A percentile compares a stretch with the other conserved stretches of the same genome.
Evolutionary conservation across 2,888 invertebrate species (phyloP).

Genomic region (Cyclophora albipunctata): DNA sequence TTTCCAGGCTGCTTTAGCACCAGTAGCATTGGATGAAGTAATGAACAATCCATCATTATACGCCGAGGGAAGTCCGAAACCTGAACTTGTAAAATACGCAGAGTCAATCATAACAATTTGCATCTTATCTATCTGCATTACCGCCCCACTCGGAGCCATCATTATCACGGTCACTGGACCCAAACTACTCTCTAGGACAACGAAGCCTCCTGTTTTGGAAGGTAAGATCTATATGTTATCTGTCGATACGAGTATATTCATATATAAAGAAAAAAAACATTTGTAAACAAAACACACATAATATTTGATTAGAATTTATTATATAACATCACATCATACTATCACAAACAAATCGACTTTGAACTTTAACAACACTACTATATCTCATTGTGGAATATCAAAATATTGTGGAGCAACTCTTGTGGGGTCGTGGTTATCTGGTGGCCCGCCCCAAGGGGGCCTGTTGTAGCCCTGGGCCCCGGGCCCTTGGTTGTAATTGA

Average conservation of each 20-base stretch:
- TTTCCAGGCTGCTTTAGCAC: slow-evolving; percentile 85
- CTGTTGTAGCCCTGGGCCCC: slow-evolving; percentile 15
- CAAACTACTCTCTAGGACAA: slow-evolving; percentile 84
- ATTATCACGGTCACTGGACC: slow-evolving; percentile 87
- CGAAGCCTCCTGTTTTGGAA: slow-evolving; percentile 79
- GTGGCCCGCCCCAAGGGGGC: slow-evolving; percentile 19
- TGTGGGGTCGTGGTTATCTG: slow-evolving; percentile 25
- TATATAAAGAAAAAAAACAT: no score
- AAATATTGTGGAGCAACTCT: slow-evolving; percentile 30
- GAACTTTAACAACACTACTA: no score
- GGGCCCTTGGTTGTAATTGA: neutral
- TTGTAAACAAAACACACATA: no score
- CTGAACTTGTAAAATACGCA: slow-evolving; percentile 76
- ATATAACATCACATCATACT: no score
- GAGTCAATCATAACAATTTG: slow-evolving; percentile 84
- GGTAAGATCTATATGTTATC: slow-evolving; percentile 47
- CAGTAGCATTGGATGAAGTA: slow-evolving; percentile 82
- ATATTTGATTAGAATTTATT: no score
- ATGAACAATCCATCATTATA: slow-evolving; percentile 34
- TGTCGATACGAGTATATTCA: neutral
- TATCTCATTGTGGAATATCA: slow-evolving; percentile 3
- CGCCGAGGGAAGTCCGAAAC: slow-evolving; percentile 37
- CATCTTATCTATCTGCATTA: slow-evolving; percentile 87
- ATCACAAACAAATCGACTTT: no score
- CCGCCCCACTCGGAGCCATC: slow-evolving; percentile 89